phyloP scores from a whole-genome alignment of 2,888 invertebrate species.

The Thumatha senex region DNA sequence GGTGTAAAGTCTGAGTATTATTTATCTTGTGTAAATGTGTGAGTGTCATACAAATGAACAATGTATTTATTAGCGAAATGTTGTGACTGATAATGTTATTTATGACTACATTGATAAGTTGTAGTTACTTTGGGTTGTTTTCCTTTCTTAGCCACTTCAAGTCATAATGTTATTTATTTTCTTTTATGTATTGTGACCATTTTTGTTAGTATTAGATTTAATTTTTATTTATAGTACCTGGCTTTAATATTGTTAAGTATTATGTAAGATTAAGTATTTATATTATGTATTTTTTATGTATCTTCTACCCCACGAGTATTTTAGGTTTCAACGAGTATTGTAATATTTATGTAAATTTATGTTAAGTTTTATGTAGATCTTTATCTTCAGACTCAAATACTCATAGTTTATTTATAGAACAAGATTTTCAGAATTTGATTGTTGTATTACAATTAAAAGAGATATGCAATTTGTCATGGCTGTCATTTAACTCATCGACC shows the following conservation, averaged over 20 bases:
- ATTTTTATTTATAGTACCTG: constrained; percentile 55
- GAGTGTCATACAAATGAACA: constrained; percentile 46
- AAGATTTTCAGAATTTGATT: constrained; percentile 26
- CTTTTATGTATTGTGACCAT: constrained; percentile 20
- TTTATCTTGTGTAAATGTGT: constrained; percentile 59
- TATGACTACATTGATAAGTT: constrained; percentile 5
- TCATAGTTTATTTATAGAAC: constrained; percentile 23
- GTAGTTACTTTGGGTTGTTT: constrained; percentile 21
- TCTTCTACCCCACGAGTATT: constrained; percentile 26
- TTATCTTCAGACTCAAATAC: constrained; percentile 29
- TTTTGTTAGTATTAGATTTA: constrained; percentile 45
- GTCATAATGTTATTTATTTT: constrained; percentile 29
- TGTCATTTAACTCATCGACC: neutral
- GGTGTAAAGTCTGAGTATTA: constrained; percentile 50
- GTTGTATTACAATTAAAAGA: constrained; percentile 33
- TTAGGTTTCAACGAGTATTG: constrained; percentile 18
- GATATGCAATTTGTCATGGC: constrained; percentile 25
- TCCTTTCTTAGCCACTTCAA: constrained; percentile 32
- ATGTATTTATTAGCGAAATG: constrained; percentile 43
- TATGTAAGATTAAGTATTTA: constrained; percentile 43
- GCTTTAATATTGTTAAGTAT: constrained; percentile 74
- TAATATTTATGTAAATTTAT: constrained; percentile 7
- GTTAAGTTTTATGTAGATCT: constrained; percentile 11
- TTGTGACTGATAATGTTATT: constrained; percentile 26
- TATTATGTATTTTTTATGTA: constrained; percentile 8